These are phyloP conservation scores for Vanacampus margaritifer DNA, from an alignment of 2,113 vertebrate genomes.

Conservation along the genomic window DNA sequence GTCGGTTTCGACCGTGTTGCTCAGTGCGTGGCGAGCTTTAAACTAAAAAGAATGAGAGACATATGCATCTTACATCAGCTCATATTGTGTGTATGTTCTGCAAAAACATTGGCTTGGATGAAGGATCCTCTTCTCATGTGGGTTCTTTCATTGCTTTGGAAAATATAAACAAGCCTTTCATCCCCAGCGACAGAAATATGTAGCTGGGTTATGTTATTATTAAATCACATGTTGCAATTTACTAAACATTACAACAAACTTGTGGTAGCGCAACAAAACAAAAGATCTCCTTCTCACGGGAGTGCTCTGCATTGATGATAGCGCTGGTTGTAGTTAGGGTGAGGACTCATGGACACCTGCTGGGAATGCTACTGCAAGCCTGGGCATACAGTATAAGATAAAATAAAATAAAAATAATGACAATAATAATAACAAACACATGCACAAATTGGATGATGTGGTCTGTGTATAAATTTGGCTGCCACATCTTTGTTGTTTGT, in stretches of 20 bases:
- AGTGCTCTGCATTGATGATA: background rate
- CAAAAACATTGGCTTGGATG: background rate
- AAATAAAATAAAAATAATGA: background rate
- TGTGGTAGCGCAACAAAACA: conserved; percentile 4
- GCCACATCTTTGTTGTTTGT: conserved; percentile 34
- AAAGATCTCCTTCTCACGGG: background rate
- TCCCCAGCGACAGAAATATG: background rate
- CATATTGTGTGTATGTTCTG: background rate
- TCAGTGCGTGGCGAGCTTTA: background rate
- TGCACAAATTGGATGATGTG: conserved; percentile 3
- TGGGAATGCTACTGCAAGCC: background rate
- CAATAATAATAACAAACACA: background rate
- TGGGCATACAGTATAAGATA: background rate
- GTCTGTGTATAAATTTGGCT: conserved; percentile 23
- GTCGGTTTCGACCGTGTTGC: background rate
- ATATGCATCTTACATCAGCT: background rate
- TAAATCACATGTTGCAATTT: background rate
- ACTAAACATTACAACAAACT: background rate
- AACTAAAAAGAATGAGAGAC: background rate
- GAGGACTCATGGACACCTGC: background rate
- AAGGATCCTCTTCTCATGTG: background rate
- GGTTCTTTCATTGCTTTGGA: background rate
- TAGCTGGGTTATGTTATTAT: background rate
- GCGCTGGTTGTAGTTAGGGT: background rate
- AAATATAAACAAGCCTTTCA: background rate